Evolutionary conservation across 2,113 vertebrate genomes (phyloP).

Genomic region (Colossoma macropomum): DNA sequence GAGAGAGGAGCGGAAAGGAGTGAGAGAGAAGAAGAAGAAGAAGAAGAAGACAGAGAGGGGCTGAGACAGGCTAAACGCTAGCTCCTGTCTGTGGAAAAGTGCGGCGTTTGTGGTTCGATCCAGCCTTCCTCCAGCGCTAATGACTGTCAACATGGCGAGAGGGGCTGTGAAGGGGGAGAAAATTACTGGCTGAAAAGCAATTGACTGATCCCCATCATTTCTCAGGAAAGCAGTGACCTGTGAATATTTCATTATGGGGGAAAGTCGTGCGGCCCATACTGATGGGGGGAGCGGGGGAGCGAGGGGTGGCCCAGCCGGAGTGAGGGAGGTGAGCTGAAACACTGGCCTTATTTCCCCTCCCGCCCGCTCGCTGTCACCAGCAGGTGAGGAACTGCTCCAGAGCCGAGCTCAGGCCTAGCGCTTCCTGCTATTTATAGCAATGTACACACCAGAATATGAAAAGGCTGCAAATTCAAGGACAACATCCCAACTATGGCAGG

Average conservation of each 20-base stretch:
- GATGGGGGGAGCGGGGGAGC: conserved; percentile 68
- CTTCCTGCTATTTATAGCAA: conserved; percentile 46
- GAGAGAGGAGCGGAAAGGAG: conserved; percentile 17
- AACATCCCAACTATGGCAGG: conserved; percentile 2
- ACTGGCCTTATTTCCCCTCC: conserved; percentile 42
- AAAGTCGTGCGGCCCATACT: conserved; percentile 85
- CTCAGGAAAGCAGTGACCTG: conserved; percentile 84
- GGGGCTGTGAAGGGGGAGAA: conserved; percentile 81
- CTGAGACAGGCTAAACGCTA: conserved; percentile 59
- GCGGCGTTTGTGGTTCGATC: conserved; percentile 65
- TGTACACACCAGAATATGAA: conserved; percentile 2
- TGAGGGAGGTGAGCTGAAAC: conserved; percentile 38
- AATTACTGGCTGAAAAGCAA: conserved; percentile 95
- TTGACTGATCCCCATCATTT: conserved; percentile 94
- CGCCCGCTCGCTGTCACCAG: conserved; percentile 38
- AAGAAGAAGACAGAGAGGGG: conserved; percentile 32
- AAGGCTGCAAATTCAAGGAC: conserved; percentile 33
- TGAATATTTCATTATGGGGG: conserved; percentile 89
- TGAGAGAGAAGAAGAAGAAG: conserved; percentile 30
- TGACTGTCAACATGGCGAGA: conserved; percentile 79
- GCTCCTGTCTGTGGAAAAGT: conserved; percentile 63
- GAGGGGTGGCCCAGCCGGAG: conserved; percentile 21
- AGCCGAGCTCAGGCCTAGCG: conserved; percentile 17
- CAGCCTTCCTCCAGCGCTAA: conserved; percentile 73
- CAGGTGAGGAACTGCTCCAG: conserved; percentile 23